A percentile compares a stretch with the other conserved stretches of the same genome.
Evolutionary conservation across 2,888 invertebrate species (phyloP).

Genomic region (Hemistola chrysoprasaria): DNA sequence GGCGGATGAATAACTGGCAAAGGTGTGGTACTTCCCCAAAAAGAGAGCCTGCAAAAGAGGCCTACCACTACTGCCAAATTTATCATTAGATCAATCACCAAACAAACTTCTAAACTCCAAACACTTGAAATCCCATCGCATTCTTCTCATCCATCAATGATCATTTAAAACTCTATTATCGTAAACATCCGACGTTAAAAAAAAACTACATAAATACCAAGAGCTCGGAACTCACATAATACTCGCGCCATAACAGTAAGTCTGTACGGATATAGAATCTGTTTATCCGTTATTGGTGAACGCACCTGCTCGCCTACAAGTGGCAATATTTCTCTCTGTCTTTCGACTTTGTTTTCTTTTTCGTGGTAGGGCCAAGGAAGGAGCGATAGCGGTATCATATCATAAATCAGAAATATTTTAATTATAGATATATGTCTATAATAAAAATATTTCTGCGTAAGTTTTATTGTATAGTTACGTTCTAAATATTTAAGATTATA

Average conservation of each 20-base stretch:
- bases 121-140: not conserved
- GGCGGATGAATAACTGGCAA: too few relatives aligned
- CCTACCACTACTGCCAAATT: too few relatives aligned
- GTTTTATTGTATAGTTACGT: too few relatives aligned
- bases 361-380: conserved; percentile 8
- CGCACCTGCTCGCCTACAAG: conserved; percentile 60
- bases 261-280: conserved; percentile 29
- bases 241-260: conserved; percentile 23
- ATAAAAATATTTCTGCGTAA: too few relatives aligned
- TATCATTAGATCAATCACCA: too few relatives aligned
- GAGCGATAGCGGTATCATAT: conserved; percentile 11
- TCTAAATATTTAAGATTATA: too few relatives aligned
- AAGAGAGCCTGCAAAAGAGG: too few relatives aligned
- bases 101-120: not conserved
- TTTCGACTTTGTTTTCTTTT: conserved; percentile 29
- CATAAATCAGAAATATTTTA: not conserved
- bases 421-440: not conserved
- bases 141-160: conserved; percentile 15
- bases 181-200: conserved; percentile 26
- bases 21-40: too few relatives aligned
- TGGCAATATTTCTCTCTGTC: conserved; percentile 58
- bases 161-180: conserved; percentile 4
- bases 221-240: conserved; percentile 23
- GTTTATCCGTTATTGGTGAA: conserved; percentile 49
- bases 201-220: conserved; percentile 30